These are phyloP conservation scores for Cephalopholis sonnerati DNA, from an alignment of 2,113 vertebrate species.

Conservation along the genomic window DNA sequence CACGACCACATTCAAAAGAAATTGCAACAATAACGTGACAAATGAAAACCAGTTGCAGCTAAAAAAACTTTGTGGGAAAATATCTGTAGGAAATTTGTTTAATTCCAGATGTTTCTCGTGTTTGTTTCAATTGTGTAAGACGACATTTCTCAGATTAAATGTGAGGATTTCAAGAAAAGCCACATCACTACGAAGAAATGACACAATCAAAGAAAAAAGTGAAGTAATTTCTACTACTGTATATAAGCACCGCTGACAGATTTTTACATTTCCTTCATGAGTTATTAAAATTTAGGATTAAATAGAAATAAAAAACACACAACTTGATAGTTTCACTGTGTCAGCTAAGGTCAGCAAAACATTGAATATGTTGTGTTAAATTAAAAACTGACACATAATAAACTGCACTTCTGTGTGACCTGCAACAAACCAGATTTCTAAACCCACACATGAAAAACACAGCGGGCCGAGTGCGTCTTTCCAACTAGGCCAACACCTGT, in stretches of 20 bases:
- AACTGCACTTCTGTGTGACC: constrained; percentile 29
- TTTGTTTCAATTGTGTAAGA: neutral
- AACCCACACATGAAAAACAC: constrained; percentile 52
- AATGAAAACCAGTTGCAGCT: neutral
- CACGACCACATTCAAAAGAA: constrained; percentile 5
- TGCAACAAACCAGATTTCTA: constrained; percentile 26
- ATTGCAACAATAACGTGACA: neutral
- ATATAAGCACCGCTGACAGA: neutral
- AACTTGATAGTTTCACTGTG: neutral
- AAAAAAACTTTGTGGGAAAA: neutral
- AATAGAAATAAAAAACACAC: neutral
- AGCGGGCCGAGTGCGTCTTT: constrained; percentile 16
- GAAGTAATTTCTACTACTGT: neutral
- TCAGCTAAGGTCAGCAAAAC: neutral
- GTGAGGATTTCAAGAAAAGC: neutral
- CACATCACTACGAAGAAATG: neutral
- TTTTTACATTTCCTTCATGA: neutral
- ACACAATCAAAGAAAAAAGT: constrained; percentile 24
- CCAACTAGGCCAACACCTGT: constrained; percentile 76
- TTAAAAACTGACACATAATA: constrained; percentile 11
- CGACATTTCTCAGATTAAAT: neutral
- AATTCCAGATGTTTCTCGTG: constrained; percentile 1
- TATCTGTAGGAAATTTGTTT: neutral
- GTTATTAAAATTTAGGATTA: neutral
- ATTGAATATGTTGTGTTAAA: neutral